Evolutionary conservation across 23 tunicate species (phyloP).

Genomic region (Halocynthia aurantium): DNA sequence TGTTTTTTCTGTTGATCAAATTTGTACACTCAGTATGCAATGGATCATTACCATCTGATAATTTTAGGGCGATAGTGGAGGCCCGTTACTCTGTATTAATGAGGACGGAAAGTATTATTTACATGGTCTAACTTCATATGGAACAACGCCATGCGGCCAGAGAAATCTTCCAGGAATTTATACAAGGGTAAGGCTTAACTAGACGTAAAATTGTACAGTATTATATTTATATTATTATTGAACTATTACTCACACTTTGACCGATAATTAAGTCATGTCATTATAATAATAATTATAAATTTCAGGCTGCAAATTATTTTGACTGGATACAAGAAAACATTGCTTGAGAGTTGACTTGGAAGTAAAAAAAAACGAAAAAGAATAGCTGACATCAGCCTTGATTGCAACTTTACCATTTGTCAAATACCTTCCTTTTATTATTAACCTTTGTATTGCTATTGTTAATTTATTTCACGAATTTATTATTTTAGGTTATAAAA

Average conservation of each 20-base stretch:
- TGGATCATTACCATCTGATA: background rate
- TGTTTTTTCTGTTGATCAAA: background rate
- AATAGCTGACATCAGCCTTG: no score
- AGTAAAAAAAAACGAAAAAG: no score
- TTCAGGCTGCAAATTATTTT: slow-evolving; percentile 12
- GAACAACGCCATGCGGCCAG: slow-evolving; percentile 31
- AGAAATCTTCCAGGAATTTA: slow-evolving; percentile 23
- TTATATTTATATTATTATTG: background rate
- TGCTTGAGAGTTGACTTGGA: no score
- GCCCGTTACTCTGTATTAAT: slow-evolving; percentile 22
- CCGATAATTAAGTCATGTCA: background rate
- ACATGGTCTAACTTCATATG: slow-evolving; percentile 29
- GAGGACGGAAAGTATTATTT: background rate
- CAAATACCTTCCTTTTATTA: no score
- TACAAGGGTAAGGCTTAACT: slow-evolving; percentile 17
- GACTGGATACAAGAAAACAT: slow-evolving; percentile 17
- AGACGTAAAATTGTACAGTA: background rate
- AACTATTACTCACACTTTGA: background rate
- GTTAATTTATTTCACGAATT: no score
- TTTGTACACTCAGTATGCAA: background rate
- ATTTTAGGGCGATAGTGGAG: slow-evolving; percentile 37
- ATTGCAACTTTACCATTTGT: no score
- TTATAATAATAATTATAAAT: background rate
- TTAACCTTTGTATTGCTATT: no score
- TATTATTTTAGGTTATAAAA: no score